A percentile compares a stretch with the other conserved stretches of the same genome.
phyloP scores from a whole-genome alignment of 1,140 invertebrate genomes.

The Drosophila navojoa region DNA sequence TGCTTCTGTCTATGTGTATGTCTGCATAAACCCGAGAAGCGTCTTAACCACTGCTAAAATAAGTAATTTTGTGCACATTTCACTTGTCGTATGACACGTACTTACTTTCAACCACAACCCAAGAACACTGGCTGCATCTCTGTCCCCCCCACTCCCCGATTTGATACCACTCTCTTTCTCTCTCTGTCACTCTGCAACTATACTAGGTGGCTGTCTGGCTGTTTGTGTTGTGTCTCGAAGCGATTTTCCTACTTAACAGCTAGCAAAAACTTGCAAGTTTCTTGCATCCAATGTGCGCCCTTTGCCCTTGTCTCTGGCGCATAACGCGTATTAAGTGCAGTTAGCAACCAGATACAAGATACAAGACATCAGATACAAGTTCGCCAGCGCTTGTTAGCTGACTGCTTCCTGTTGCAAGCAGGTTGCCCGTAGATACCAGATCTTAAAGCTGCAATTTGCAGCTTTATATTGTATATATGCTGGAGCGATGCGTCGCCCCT shows the following conservation, averaged over 20 bases:
- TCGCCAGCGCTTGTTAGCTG: slow-evolving; percentile 43
- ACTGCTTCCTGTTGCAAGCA: slow-evolving; percentile 45
- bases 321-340: slow-evolving; percentile 68
- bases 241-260: slow-evolving; percentile 75
- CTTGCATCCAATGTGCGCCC: slow-evolving; percentile 31
- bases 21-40: slow-evolving; percentile 23
- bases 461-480: no score
- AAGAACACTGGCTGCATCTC: neutral
- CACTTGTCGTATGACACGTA: slow-evolving; percentile 81
- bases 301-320: slow-evolving; percentile 44
- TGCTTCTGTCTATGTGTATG: slow-evolving; percentile 21
- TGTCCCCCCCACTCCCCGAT: neutral
- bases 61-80: slow-evolving; percentile 81
- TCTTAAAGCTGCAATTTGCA: slow-evolving; percentile 26
- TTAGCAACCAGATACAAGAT: slow-evolving; percentile 50
- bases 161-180: slow-evolving; percentile 1
- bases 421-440: slow-evolving; percentile 18
- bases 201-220: slow-evolving; percentile 12
- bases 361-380: slow-evolving; percentile 53
- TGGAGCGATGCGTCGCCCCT: no score
- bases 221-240: slow-evolving; percentile 56
- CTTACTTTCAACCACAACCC: slow-evolving; percentile 38
- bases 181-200: neutral
- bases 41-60: slow-evolving; percentile 73
- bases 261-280: slow-evolving; percentile 66